Conservation (phyloP, 2,797 vertebrate species). For the Chelidonichthys spinosus region DNA sequence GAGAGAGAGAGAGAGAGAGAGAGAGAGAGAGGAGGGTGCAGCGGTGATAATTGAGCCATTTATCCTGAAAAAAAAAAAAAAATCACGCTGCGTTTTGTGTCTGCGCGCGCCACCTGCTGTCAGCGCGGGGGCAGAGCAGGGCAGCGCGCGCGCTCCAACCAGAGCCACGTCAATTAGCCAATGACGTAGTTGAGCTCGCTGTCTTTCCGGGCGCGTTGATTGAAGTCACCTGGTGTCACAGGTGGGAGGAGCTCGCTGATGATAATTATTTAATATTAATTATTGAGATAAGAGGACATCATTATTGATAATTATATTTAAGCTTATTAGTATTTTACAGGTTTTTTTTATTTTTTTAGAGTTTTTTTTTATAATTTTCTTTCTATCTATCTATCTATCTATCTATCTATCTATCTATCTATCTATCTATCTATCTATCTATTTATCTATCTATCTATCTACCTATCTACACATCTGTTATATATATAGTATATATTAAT, state of each 20-base stretch:
- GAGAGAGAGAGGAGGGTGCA: slow-evolving; percentile 15
- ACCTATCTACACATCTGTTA: too few relatives aligned
- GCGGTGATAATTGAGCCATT: slow-evolving; percentile 68
- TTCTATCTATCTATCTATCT: too few relatives aligned
- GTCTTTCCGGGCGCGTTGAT: neutral
- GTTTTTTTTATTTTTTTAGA: too few relatives aligned
- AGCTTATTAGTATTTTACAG: too few relatives aligned
- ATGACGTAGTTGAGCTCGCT: neutral
- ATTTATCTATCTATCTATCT: too few relatives aligned
- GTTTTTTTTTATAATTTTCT: too few relatives aligned
- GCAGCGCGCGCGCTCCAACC: slow-evolving; percentile 15
- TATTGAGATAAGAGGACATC: too few relatives aligned
- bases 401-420: too few relatives aligned
- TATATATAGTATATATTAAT: too few relatives aligned
- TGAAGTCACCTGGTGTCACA: slow-evolving; percentile 18
- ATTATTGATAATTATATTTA: too few relatives aligned
- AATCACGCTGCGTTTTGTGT: slow-evolving; percentile 4
- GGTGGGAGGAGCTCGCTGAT: neutral
- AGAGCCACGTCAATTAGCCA: neutral
- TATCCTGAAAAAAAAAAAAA: slow-evolving; percentile 11
- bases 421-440: too few relatives aligned
- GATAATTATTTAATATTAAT: too few relatives aligned
- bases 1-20: neutral
- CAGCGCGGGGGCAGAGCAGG: neutral
- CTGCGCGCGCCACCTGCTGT: slow-evolving; percentile 75